Percentiles rank a stretch among this genome's conserved stretches.
phyloP scores from a whole-genome alignment of 64 coral and sea anemone species.

The Actinia tenebrosa region DNA sequence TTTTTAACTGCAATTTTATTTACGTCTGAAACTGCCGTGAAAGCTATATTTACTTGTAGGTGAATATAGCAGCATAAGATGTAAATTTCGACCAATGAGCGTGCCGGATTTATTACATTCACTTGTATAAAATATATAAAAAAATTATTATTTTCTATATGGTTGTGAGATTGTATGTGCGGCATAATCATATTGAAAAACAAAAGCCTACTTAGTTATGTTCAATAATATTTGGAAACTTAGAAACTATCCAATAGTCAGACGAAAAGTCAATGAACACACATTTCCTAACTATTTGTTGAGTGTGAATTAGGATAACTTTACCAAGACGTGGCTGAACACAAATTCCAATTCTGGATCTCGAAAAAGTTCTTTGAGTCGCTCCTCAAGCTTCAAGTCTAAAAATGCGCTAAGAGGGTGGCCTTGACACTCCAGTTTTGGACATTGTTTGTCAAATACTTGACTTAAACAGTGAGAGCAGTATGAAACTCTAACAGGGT shows the following conservation, averaged over 20 bases:
- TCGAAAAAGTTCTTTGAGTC: conserved; percentile 36
- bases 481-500: conserved; percentile 45
- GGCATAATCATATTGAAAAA: too few relatives aligned
- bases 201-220: conserved; percentile 20
- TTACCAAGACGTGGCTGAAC: conserved; percentile 28
- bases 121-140: too few relatives aligned
- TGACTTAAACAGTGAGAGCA: conserved; percentile 48
- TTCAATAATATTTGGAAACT: conserved; percentile 37
- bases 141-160: too few relatives aligned
- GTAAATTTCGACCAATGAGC: too few relatives aligned
- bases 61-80: too few relatives aligned
- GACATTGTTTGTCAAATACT: conserved; percentile 36
- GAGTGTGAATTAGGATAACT: conserved; percentile 12
- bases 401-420: conserved; percentile 35
- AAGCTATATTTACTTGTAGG: too few relatives aligned
- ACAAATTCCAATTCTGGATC: conserved; percentile 33
- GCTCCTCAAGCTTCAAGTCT: conserved; percentile 41
- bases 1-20: too few relatives aligned
- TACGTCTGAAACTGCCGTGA: too few relatives aligned
- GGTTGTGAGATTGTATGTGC: too few relatives aligned
- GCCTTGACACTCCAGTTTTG: conserved; percentile 29
- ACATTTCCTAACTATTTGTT: conserved; percentile 37
- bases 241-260: conserved; percentile 36
- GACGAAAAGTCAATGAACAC: conserved; percentile 40
- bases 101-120: too few relatives aligned